These are phyloP conservation scores for Danio tinwini DNA, from an alignment of 2,797 vertebrate species.

Conservation along the genomic window DNA sequence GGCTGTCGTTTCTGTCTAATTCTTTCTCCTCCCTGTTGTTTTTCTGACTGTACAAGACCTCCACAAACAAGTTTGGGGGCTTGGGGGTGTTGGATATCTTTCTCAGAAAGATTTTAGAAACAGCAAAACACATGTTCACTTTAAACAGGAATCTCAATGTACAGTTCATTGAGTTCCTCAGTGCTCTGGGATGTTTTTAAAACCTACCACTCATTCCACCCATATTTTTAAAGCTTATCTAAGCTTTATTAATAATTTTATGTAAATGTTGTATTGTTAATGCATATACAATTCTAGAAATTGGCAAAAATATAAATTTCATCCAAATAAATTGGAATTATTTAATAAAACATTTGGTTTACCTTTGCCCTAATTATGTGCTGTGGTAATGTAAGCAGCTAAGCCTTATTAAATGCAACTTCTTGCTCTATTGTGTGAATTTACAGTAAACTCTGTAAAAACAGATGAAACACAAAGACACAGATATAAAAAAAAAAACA, in stretches of 20 bases:
- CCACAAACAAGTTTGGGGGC: constrained; percentile 38
- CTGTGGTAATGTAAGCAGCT: neutral
- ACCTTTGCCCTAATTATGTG: constrained; percentile 12
- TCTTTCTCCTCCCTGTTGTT: constrained; percentile 17
- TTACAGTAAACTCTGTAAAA: neutral
- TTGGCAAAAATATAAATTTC: neutral
- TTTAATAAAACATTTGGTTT: neutral
- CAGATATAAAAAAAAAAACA: neutral
- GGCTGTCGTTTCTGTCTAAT: neutral
- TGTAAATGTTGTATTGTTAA: neutral
- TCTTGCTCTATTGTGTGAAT: neutral
- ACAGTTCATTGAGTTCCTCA: neutral
- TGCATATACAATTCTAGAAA: neutral
- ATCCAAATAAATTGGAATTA: neutral
- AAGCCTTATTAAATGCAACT: neutral
- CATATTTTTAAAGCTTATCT: neutral
- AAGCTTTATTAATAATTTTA: neutral
- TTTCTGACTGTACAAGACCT: neutral
- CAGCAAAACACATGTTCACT: constrained; percentile 14
- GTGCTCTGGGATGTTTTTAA: neutral
- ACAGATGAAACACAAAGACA: neutral
- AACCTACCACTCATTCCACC: neutral
- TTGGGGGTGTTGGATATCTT: constrained; percentile 37
- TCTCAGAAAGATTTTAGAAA: constrained; percentile 36
- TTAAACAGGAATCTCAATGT: constrained; percentile 7